Base-by-base conservation (phyloP, 2,888 invertebrate species). In the Chymomyza procnemis region DNA sequence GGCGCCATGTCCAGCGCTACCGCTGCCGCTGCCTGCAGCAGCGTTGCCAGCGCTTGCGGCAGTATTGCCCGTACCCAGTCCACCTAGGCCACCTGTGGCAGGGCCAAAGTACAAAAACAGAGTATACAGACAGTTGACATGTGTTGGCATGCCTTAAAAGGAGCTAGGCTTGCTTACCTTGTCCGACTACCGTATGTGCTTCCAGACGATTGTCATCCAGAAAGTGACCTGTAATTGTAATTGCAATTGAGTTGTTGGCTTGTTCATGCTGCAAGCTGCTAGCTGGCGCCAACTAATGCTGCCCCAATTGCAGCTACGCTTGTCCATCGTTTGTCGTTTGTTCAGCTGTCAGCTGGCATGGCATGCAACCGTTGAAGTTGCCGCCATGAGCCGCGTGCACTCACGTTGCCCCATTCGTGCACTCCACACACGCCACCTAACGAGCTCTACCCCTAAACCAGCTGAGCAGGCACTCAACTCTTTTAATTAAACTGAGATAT, bases 171-270 rank as follows among this genome's bases (percentile, higher is more conserved):
- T 69, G 79, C 85, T 88, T 85, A 80, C 90, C 88, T 80, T 90
- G 89, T 73, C 89, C 90, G 59, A 87, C 76, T 34, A 87, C 86
- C 52, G 88, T 85, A 82, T 91, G 91, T 85, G 91, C 91, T 73
- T 91, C 91, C 78, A 91, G 80, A 58, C 91, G 90, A 75, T 90
- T 90, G 80, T 91, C 91, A 75, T 91, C 91, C 68, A 91, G 86
- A 76, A 91, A 88, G 79, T 91, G 91, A 79, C 90, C 91, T 91
- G 84, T 78, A 85, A 76, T 69, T 91, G 84, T 76, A 85, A 76
- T 68, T 60, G 67, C 67, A 76, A 84, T 84, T 84, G 87, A 84
- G 83, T 79, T 88, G 83, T 88, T 87, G 60, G 60, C 50, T 46
- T 47, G n/a, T n/a, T n/a, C n/a, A n/a, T n/a, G n/a, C n/a, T n/a